These are phyloP conservation scores for Pteropus alecto DNA, from an alignment of 2,113 vertebrate genomes.

Conservation along the genomic window DNA sequence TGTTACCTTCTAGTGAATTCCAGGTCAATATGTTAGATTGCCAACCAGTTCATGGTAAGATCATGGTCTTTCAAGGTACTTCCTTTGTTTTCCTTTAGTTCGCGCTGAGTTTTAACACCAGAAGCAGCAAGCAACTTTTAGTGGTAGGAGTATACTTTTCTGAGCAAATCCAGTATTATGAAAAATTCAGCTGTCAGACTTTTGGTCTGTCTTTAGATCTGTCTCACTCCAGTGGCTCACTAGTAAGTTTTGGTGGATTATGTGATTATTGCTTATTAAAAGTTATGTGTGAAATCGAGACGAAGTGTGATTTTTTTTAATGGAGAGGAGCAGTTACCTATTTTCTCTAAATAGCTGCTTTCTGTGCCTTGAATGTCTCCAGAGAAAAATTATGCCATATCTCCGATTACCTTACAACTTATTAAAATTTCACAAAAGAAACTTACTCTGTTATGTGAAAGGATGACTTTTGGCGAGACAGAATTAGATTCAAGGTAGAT, in stretches of 20 bases:
- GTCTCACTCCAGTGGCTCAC: not conserved
- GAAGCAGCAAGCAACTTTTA: not conserved
- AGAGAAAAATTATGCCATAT: not conserved
- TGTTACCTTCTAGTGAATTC: slow-evolving; percentile 95
- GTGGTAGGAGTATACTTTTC: not conserved
- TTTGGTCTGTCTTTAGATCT: not conserved
- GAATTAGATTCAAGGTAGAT: not conserved
- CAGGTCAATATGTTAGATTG: slow-evolving; percentile 94
- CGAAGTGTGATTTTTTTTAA: slow-evolving; percentile 1
- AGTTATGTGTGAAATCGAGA: not conserved
- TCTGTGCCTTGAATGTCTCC: not conserved
- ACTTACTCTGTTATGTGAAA: not conserved
- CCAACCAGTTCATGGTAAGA: slow-evolving; percentile 92
- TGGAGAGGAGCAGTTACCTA: not conserved
- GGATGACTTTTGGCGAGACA: not conserved
- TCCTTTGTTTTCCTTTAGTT: slow-evolving; percentile 16
- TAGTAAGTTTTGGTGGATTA: not conserved
- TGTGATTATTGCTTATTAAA: not conserved
- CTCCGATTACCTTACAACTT: not conserved
- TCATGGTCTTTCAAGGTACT: not conserved
- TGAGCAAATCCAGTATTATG: slow-evolving; percentile 14
- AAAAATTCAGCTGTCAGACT: not conserved
- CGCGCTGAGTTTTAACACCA: not conserved
- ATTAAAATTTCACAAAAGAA: slow-evolving; percentile 40
- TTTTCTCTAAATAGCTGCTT: not conserved